Evolutionary conservation across 2,888 invertebrate genomes (phyloP).

Genomic region (Drosophila subsilvestris): DNA sequence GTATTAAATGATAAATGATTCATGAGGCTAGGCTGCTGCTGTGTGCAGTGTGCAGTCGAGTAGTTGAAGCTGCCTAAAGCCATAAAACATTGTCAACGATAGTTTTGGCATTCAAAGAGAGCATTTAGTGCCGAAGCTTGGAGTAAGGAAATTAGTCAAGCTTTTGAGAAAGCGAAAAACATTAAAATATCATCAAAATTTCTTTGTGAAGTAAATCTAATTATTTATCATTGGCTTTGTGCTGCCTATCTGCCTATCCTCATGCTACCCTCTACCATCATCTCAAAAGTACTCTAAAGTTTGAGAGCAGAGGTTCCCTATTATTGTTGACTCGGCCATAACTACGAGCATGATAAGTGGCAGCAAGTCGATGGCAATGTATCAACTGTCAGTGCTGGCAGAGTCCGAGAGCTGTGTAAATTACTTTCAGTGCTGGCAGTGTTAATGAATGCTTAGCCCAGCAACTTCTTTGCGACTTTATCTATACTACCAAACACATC

Average conservation of each 20-base stretch:
- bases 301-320: too few relatives aligned
- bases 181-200: too few relatives aligned
- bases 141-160: not conserved
- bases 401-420: constrained; percentile 20
- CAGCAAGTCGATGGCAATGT: constrained; percentile 28
- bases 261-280: too few relatives aligned
- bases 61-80: too few relatives aligned
- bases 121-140: not conserved
- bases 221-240: too few relatives aligned
- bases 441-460: constrained; percentile 36
- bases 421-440: not conserved
- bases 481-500: constrained; percentile 15
- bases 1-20: constrained; percentile 41
- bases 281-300: too few relatives aligned
- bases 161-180: too few relatives aligned
- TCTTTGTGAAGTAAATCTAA: too few relatives aligned
- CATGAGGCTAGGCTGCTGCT: constrained; percentile 19
- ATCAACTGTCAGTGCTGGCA: constrained; percentile 18
- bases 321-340: not conserved
- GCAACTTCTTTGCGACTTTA: constrained; percentile 4
- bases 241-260: too few relatives aligned
- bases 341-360: constrained; percentile 21
- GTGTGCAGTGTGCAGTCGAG: too few relatives aligned
- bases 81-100: too few relatives aligned
- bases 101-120: too few relatives aligned